A percentile compares a stretch with the other conserved stretches of the same genome.
Evolutionary conservation across 2,888 invertebrate genomes (phyloP).

Genomic region (Drosophila meridiana): DNA sequence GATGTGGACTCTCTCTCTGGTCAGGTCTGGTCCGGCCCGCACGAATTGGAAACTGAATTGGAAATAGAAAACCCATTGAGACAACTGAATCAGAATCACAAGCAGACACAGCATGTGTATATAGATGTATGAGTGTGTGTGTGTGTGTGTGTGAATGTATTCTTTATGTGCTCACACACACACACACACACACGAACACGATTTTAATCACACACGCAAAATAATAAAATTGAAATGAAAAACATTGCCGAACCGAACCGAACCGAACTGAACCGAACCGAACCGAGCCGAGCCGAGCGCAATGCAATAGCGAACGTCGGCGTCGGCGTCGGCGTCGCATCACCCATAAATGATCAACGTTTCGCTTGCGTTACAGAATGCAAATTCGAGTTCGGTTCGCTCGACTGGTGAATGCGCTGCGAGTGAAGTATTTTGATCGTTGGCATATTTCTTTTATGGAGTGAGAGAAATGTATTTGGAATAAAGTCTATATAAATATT

Average conservation of each 20-base stretch:
- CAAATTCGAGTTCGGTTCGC: conserved; percentile 5
- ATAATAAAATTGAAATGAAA: conserved; percentile 63
- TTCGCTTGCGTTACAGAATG: conserved; percentile 11
- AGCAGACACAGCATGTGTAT: conserved; percentile 20
- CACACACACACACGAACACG: conserved; percentile 6
- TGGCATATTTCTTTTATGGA: background rate
- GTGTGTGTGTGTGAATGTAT: background rate
- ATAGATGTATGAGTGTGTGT: background rate
- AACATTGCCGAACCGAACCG: conserved; percentile 15
- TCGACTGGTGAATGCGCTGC: conserved; percentile 30
- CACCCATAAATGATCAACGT: conserved; percentile 33
- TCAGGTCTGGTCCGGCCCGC: conserved; percentile 35
- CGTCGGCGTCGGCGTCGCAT: conserved; percentile 14
- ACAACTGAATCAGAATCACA: conserved; percentile 40
- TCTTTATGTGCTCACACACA: conserved; percentile 1
- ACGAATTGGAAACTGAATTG: conserved; percentile 72
- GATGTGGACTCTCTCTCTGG: conserved; percentile 7
- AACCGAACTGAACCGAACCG: conserved; percentile 1
- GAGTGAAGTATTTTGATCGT: background rate
- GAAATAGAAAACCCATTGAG: conserved; percentile 66
- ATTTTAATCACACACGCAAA: conserved; percentile 75
- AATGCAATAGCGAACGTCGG: conserved; percentile 7
- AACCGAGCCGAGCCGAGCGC: conserved; percentile 2
- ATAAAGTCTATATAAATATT: background rate
- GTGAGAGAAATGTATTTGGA: background rate